Conservation (phyloP, 2,888 invertebrate genomes). For the Sinopyrophorus schimmeli region DNA sequence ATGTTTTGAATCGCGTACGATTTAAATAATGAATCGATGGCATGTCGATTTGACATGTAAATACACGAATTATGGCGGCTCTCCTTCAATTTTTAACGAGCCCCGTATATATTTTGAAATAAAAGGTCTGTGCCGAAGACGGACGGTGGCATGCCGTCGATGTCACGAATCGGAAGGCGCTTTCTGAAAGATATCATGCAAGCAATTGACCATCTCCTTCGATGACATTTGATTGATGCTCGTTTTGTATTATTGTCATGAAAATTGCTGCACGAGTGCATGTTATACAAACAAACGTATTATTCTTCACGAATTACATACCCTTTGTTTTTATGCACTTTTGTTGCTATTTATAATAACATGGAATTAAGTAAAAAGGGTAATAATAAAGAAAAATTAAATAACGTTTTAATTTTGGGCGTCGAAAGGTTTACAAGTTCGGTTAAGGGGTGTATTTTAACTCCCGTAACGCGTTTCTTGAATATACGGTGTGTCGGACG, state of each 20-base stretch:
- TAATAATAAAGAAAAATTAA: no score
- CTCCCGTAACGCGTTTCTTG: no score
- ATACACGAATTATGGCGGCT: conserved; percentile 35
- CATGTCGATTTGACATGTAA: conserved; percentile 36
- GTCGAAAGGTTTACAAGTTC: no score
- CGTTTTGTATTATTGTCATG: conserved; percentile 16
- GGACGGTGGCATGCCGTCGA: conserved; percentile 12
- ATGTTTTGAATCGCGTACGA: conserved; percentile 28
- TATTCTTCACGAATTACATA: conserved; percentile 5
- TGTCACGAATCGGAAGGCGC: conserved; percentile 23
- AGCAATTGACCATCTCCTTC: conserved; percentile 25
- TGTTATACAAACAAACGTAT: conserved; percentile 16
- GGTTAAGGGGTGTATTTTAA: no score
- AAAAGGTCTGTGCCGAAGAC: conserved; percentile 13
- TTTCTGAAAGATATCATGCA: conserved; percentile 26
- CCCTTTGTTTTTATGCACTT: conserved; percentile 8
- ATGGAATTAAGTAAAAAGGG: no score
- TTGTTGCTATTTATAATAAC: conserved; percentile 4
- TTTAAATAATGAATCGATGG: conserved; percentile 34
- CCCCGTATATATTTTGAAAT: conserved; percentile 25
- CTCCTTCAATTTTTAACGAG: conserved; percentile 33
- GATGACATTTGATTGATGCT: conserved; percentile 27
- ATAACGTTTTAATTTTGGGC: no score
- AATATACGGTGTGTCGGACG: no score
- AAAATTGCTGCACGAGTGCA: conserved; percentile 21